Base-by-base conservation (phyloP, 2,113 vertebrate species). In the Gallinago paraguaiae region DNA sequence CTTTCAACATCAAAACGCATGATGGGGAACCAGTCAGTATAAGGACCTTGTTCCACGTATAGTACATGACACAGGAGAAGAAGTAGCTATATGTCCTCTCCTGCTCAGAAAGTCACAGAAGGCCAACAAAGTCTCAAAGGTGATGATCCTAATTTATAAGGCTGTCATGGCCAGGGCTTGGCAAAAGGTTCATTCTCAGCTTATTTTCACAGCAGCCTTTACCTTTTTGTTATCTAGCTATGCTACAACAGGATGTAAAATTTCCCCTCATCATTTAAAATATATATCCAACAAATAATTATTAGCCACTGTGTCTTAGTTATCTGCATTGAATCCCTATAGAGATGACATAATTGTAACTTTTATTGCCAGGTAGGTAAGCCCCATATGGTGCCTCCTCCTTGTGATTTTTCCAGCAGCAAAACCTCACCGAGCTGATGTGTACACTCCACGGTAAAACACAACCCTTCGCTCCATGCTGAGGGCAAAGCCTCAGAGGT, bases 351-450 rank as follows among this genome's bases (percentile, higher is more conserved):
- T 13, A 76, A 56, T 13, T 5, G 1, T 39, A 43, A 11, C 12
- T 72, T 93, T 20, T 91, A 57, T 18, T 77, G 28, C 39, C 53
- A 81, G 23, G 4, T 53, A 51, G 35, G 39, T 81, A 53, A 81
- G 20, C 30, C 31, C 7, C 11, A 1, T 10, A 27, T 0, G 4
- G 14, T 51, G 16, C n/a, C 9, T 23, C 10, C 30, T 82, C 22
- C 75, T 56, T 48, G 33, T 61, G 71, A 35, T 65, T 72, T 82
- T 93, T 68, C 59, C 45, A n/a, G 63, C 50, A 91, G 59, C 31
- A 80, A 76, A 88, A 50, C 19, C 13, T 64, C 33, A 16, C n/a
- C 61, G 35, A 90, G 33, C 54, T 69, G 35, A 39, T 20, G 31
- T 22, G 35, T 59, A n/a, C 17, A 30, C 11, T 23, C 53, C 31